These are phyloP conservation scores for Zaprionus obscuricornis DNA, from an alignment of 2,888 invertebrate species.

Conservation along the genomic window DNA sequence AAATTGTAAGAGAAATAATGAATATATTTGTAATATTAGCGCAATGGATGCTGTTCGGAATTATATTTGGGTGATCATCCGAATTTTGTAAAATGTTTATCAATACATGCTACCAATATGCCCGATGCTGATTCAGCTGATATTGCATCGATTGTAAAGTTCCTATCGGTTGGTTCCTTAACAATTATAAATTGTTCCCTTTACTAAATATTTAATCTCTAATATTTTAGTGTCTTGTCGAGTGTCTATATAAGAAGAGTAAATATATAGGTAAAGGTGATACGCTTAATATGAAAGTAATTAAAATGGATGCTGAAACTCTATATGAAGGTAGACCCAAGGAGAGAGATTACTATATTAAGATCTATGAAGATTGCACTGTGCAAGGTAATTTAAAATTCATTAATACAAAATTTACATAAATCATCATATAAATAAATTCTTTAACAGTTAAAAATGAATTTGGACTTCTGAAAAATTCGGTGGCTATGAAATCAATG, in stretches of 20 bases:
- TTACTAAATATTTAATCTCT: background rate
- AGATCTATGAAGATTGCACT: constrained; percentile 55
- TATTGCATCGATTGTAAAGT: constrained; percentile 30
- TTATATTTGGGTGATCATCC: constrained; percentile 48
- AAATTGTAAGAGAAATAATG: background rate
- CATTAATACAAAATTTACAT: no score
- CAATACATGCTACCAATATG: constrained; percentile 58
- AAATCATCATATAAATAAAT: no score
- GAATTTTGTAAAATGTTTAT: constrained; percentile 55
- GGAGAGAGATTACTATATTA: constrained; percentile 59
- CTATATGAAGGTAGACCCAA: constrained; percentile 53
- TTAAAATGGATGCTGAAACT: constrained; percentile 62
- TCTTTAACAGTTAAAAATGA: no score
- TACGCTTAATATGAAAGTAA: constrained; percentile 71
- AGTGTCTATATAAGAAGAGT: constrained; percentile 66
- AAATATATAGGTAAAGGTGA: constrained; percentile 72
- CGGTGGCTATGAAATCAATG: constrained; percentile 41
- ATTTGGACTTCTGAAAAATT: no score
- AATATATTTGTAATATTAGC: constrained; percentile 20
- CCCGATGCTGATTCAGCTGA: constrained; percentile 43
- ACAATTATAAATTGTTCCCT: no score
- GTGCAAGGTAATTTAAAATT: no score
- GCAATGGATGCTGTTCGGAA: constrained; percentile 53
- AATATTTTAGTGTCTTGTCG: constrained; percentile 59
- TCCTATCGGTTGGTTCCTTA: constrained; percentile 59